Evolutionary conservation across 2,113 vertebrate genomes (phyloP).

Genomic region (Semnornis frantzii): DNA sequence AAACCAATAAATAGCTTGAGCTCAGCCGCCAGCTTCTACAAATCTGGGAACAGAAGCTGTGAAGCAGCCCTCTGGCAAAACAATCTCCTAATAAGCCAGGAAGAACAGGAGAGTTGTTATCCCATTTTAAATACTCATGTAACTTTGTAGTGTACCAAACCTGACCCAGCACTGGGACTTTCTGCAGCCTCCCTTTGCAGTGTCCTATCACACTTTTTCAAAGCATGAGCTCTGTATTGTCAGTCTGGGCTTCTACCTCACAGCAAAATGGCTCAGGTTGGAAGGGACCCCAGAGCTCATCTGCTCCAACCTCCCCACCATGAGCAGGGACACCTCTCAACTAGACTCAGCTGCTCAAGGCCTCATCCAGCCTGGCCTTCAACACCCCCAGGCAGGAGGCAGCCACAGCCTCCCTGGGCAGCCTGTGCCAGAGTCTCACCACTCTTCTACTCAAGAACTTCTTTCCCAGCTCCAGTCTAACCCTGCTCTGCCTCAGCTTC

Average conservation of each 20-base stretch:
- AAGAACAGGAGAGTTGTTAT: background rate
- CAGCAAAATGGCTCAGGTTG: background rate
- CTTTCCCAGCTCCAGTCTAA: too few relatives aligned
- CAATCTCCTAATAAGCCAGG: constrained; percentile 4
- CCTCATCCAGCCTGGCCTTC: too few relatives aligned
- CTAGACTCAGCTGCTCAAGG: too few relatives aligned
- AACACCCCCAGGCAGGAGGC: too few relatives aligned
- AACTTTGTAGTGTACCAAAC: background rate
- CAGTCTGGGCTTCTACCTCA: background rate
- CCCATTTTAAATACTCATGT: background rate
- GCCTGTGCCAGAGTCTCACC: too few relatives aligned
- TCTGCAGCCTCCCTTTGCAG: background rate
- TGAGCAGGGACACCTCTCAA: too few relatives aligned
- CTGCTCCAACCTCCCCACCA: too few relatives aligned
- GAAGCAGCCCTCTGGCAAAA: constrained; percentile 32
- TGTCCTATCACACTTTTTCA: background rate
- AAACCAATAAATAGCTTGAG: constrained; percentile 23
- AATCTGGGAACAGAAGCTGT: constrained; percentile 35
- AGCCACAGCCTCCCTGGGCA: too few relatives aligned
- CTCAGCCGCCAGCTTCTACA: constrained; percentile 40
- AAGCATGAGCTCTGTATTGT: background rate
- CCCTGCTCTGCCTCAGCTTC: too few relatives aligned
- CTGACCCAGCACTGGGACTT: background rate
- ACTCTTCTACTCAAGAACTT: too few relatives aligned
- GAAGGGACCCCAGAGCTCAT: too few relatives aligned